phyloP scores from a whole-genome alignment of 2,113 vertebrate genomes.

The Taxidea taxus region DNA sequence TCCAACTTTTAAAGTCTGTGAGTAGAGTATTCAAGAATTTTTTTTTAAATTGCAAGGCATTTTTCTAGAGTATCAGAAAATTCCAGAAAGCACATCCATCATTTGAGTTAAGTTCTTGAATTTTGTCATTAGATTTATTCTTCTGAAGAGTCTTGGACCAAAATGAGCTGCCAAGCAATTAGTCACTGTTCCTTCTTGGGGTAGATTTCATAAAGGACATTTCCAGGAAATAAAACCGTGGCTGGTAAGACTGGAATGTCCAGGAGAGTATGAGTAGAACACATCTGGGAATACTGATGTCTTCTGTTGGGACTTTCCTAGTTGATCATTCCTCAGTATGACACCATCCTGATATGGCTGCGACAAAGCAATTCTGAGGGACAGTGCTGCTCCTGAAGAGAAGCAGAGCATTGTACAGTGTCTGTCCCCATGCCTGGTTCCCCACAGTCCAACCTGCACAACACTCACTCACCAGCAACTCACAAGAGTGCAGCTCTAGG shows the following conservation, averaged over 20 bases:
- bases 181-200: background rate
- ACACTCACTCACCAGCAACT: rapidly evolving
- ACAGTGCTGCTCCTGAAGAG: background rate
- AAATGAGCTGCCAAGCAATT: background rate
- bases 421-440: background rate
- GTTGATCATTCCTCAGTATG: rapidly evolving
- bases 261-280: background rate
- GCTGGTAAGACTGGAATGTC: background rate
- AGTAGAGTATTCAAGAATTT: background rate
- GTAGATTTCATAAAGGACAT: background rate
- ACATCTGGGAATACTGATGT: background rate
- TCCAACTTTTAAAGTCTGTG: background rate
- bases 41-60: background rate
- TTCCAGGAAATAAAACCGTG: background rate
- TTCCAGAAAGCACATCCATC: background rate
- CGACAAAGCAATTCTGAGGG: background rate
- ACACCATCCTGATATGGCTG: too few species aligned
- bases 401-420: too few species aligned
- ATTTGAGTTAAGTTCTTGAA: background rate
- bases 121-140: background rate
- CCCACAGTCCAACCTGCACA: background rate
- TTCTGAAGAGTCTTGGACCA: background rate
- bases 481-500: too few species aligned
- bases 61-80: background rate
- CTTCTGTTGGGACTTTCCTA: background rate